Evolutionary conservation across 2,888 invertebrate species (phyloP), one percentile per base, ranked within the genome.

Genomic region (Zaprionus lineosus): DNA sequence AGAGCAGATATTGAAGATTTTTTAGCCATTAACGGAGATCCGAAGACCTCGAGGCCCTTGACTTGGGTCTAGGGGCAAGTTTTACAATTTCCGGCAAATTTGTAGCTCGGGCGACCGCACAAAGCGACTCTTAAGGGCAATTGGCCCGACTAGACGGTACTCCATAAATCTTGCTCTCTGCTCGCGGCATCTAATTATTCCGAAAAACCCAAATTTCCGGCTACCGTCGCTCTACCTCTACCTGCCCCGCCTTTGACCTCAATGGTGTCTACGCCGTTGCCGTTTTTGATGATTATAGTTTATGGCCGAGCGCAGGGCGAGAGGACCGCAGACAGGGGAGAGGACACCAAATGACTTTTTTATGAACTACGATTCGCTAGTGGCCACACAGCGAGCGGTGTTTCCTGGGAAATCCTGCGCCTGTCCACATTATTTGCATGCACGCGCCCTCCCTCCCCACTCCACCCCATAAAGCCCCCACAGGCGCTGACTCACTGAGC

Each of bases 31-130:
- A n/a, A n/a, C n/a, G n/a, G n/a, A n/a, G n/a, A n/a, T n/a, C n/a
- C 2, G 14, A 15, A 11, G 36, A 36, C 31, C 31, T 50, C 8
- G 12, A 50, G 46, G 12, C 6, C 43, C 51, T 36, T 55, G 69
- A 56, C 69, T 59, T 68, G n/a, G n/a, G n/a, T n/a, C n/a, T n/a
- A n/a, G n/a, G n/a, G n/a, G n/a, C n/a, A n/a, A 52, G 48, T 57
- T 50, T 36, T 26, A 56, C 51, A 60, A 63, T 63, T 71, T 74
- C 60, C 57, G 72, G 53, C 33, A 36, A 46, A 43, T 33, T 8
- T n/a, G n/a, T n/a, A n/a, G n/a, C n/a, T n/a, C n/a, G n/a, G n/a
- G 26, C 39, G 69, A 72, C 72, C 71, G 59, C 69, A 72, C 69
- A 57, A 73, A 53, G 41, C 44, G 65, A 7, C 36, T 7, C 53